Evolutionary conservation across 2,113 vertebrate genomes (phyloP).

Genomic region (Vidua chalybeata): DNA sequence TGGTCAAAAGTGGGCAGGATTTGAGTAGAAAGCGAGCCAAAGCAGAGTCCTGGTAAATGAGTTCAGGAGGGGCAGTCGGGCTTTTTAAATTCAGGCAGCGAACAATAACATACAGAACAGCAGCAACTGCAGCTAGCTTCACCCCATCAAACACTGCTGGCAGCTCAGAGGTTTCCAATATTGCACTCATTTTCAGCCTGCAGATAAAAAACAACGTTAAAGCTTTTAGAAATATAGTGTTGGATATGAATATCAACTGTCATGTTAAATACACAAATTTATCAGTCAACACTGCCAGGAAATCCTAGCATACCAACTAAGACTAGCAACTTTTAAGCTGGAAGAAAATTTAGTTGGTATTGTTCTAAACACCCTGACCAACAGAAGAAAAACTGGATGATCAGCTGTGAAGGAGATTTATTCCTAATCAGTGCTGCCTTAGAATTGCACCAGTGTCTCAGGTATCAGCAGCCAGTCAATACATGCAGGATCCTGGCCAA

Average conservation of each 20-base stretch:
- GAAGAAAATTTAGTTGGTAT: background rate
- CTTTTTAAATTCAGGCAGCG: slow-evolving; percentile 97
- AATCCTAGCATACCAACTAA: background rate
- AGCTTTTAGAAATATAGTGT: background rate
- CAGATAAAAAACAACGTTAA: background rate
- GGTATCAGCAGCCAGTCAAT: background rate
- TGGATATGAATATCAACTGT: background rate
- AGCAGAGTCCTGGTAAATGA: slow-evolving; percentile 90
- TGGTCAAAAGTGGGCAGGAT: slow-evolving; percentile 93
- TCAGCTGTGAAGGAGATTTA: background rate
- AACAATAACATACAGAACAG: slow-evolving; percentile 92
- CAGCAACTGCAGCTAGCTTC: slow-evolving; percentile 94
- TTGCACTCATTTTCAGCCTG: slow-evolving; percentile 73
- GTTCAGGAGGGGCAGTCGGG: slow-evolving; percentile 90
- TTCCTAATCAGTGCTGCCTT: background rate
- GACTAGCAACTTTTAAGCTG: background rate
- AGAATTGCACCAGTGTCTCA: background rate
- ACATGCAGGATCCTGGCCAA: background rate
- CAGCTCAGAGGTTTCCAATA: slow-evolving; percentile 88
- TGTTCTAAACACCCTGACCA: background rate
- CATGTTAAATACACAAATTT: background rate
- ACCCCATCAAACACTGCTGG: slow-evolving; percentile 95
- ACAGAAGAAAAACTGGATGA: background rate
- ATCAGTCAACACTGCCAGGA: background rate
- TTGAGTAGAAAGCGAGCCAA: slow-evolving; percentile 91